Percentiles rank a stretch among this genome's conserved stretches.
These are phyloP conservation scores for Tapirus terrestris DNA, from an alignment of 2,113 vertebrate species.

Conservation along the genomic window DNA sequence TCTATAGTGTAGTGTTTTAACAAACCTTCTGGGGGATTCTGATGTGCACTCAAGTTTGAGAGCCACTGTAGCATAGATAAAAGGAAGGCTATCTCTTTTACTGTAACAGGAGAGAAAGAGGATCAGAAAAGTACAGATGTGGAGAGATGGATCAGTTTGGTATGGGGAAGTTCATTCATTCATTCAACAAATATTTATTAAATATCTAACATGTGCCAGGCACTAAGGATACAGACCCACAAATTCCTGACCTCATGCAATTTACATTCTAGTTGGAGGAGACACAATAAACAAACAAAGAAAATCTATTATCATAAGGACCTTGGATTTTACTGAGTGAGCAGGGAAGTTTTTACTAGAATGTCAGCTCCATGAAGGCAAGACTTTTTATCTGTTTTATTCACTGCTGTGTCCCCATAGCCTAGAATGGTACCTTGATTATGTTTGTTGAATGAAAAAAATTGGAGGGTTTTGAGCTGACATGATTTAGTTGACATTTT, in stretches of 20 bases:
- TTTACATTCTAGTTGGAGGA: not conserved
- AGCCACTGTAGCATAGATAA: not conserved
- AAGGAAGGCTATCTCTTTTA: not conserved
- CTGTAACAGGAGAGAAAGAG: not conserved
- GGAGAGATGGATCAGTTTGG: not conserved
- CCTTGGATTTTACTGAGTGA: not conserved
- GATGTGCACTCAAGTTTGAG: conserved; percentile 6
- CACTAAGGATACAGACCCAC: not conserved
- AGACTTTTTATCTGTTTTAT: not conserved
- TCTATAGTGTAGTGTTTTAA: not conserved
- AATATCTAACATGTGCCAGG: not conserved
- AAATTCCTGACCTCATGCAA: conserved; percentile 21
- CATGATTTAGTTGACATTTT: conserved; percentile 27
- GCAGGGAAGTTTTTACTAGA: not conserved
- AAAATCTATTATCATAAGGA: conserved; percentile 23
- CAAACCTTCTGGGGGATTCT: not conserved
- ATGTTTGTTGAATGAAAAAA: not conserved
- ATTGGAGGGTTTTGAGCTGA: not conserved
- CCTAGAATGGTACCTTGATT: not conserved
- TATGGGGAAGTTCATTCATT: conserved; percentile 13
- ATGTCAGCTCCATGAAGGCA: not conserved
- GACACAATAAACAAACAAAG: not conserved
- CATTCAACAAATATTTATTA: conserved; percentile 38
- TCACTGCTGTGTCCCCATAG: not conserved
- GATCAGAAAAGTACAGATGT: conserved; percentile 37